A percentile compares a stretch with the other conserved stretches of the same genome.
Conservation (phyloP, 2,113 vertebrate species). For the Eira barbara region DNA sequence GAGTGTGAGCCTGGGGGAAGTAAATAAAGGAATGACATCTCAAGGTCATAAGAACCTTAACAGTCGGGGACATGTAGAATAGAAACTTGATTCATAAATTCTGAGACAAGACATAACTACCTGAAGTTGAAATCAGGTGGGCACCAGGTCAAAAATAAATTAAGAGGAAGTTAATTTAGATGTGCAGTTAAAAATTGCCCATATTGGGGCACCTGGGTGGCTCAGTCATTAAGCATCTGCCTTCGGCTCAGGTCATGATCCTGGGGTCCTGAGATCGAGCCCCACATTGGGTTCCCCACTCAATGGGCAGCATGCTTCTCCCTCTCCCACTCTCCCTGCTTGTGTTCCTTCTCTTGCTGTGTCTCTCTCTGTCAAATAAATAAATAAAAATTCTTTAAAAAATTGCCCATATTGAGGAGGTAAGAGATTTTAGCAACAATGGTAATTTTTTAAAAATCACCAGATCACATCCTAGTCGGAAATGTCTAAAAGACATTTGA, state of each 20-base stretch:
- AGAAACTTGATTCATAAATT: conserved; percentile 36
- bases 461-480: not conserved
- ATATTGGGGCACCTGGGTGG: not conserved
- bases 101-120: not conserved
- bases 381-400: not conserved
- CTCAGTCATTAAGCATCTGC: no score
- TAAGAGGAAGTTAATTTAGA: not conserved
- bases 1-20: not conserved
- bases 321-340: no score
- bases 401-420: not conserved
- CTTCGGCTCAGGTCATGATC: no score
- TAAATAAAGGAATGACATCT: conserved; percentile 47
- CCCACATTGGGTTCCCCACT: no score
- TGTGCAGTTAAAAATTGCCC: conserved; percentile 23
- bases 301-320: no score
- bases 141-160: conserved; percentile 10
- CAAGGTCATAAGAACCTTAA: conserved; percentile 34
- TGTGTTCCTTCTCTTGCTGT: no score
- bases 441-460: not conserved
- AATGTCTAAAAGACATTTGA: conserved; percentile 27
- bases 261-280: no score
- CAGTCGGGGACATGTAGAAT: not conserved
- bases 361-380: no score
- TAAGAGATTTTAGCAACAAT: not conserved
- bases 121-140: conserved; percentile 28